Evolutionary conservation across 2,888 invertebrate species (phyloP).

Genomic region (Pollenia labialis): DNA sequence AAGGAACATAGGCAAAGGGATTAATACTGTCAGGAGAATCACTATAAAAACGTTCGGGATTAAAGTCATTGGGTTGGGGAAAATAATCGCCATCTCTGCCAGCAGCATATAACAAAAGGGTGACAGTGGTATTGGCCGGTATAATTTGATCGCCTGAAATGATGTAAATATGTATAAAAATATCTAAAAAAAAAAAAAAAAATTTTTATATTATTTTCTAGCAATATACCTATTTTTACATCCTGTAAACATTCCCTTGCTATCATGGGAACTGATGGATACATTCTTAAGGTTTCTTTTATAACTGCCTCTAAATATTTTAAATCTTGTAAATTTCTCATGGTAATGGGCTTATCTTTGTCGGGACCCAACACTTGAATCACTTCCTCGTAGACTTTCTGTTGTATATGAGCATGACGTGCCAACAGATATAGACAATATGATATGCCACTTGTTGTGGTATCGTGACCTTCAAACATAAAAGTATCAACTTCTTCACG

Average conservation of each 20-base stretch:
- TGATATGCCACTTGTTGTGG: conserved; percentile 80
- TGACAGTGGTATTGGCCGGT: conserved; percentile 77
- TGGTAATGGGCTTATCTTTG: conserved; percentile 71
- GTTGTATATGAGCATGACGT: conserved; percentile 78
- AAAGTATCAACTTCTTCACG: conserved; percentile 89
- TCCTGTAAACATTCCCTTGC: conserved; percentile 85
- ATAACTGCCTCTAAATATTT: conserved; percentile 87
- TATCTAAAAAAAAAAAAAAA: neutral
- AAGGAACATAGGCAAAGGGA: conserved; percentile 83
- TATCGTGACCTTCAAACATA: conserved; percentile 85
- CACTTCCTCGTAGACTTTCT: conserved; percentile 78
- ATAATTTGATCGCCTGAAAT: conserved; percentile 78
- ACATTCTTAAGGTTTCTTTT: conserved; percentile 87
- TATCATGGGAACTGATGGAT: conserved; percentile 88
- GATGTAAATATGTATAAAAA: neutral
- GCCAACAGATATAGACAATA: conserved; percentile 79
- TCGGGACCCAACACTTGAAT: conserved; percentile 77
- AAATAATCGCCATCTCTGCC: conserved; percentile 79
- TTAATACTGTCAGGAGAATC: conserved; percentile 80
- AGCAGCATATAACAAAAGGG: conserved; percentile 78
- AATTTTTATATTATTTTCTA: no score
- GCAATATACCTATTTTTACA: conserved; percentile 85
- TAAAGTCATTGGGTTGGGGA: conserved; percentile 79
- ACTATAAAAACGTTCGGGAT: conserved; percentile 84
- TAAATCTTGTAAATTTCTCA: conserved; percentile 77